Evolutionary conservation across 2,888 invertebrate species (phyloP), one percentile per base, ranked within the genome.

Genomic region (Hirtodrosophila duncani): DNA sequence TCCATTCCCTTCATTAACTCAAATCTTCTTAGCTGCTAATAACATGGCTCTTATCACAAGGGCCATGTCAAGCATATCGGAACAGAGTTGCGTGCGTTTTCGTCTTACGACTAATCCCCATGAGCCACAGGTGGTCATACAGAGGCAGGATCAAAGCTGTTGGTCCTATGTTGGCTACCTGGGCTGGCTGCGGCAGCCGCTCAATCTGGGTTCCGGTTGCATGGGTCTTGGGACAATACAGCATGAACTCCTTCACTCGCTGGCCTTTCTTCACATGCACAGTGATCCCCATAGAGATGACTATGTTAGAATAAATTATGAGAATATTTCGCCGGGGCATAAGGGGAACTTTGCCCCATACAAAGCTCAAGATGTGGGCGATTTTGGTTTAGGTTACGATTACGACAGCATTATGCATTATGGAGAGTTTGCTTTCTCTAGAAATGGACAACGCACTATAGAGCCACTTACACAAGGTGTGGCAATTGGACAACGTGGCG

Each of bases 331-430:
- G 83, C 34, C 81, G 89, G 92, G 91, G 0, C 87, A 89, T 6
- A 88, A 90, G 67, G 86, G 86, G 31, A 93, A 94, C 85, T 94
- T 93, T 84, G 88, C 88, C 45, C 93, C 91, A 80, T 88, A 33
- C 8, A n/a, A 2, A 13, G 16, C 23, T 0, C 88, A 88, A 6
- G 86, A 85, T 20, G 88, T 90, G 0, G 87, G 89, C 27, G 90
- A 89, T 21, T 92, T 89, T 75, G 91, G 91, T 0, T 88, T 93
- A 1, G 85, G 88, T 0, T 94, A 94, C 74, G 94, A 94, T 83
- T 93, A 91, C 83, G 88, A 89, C 57, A 93, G 93, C 58, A 91
- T 94, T 0, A 92, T 94, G 93, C 94, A 94, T 77, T 94, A 94
- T 83, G 92, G 92, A 0, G 88, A 89, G 26, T 89, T 88, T 14